Conservation (phyloP, 1,140 invertebrate species). For the Ganaspis sp. region DNA sequence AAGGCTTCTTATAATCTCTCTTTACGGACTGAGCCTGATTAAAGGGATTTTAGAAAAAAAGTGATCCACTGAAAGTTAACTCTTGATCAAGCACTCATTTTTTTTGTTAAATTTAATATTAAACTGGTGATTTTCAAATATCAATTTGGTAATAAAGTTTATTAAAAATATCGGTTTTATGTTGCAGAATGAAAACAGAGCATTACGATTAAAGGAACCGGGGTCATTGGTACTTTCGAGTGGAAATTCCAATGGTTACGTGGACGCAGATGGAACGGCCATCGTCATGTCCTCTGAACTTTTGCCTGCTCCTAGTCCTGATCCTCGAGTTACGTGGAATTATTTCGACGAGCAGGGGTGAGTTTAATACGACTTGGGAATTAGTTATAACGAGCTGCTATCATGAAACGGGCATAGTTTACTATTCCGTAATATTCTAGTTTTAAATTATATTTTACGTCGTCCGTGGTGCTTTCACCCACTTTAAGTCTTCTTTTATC, state of each 20-base stretch:
- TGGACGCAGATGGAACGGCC: constrained; percentile 70
- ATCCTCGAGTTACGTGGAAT: constrained; percentile 80
- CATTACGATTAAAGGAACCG: constrained; percentile 81
- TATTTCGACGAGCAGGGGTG: constrained; percentile 89
- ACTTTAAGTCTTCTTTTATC: too few species aligned
- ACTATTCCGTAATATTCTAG: background rate
- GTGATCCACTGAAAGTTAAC: too few species aligned
- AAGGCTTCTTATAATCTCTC: too few species aligned
- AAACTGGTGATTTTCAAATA: background rate
- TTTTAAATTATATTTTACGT: background rate
- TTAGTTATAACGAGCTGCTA: constrained; percentile 9
- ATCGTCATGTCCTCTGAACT: constrained; percentile 71
- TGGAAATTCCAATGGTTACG: constrained; percentile 72
- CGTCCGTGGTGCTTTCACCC: too few species aligned
- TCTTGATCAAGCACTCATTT: too few species aligned
- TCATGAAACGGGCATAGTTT: constrained; percentile 1
- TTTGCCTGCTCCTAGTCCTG: constrained; percentile 67
- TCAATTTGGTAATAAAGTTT: background rate
- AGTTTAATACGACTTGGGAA: constrained; percentile 43
- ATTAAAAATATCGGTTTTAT: constrained; percentile 35
- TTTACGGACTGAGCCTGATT: too few species aligned
- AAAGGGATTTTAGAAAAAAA: too few species aligned
- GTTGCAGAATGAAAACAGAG: constrained; percentile 82
- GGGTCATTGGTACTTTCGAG: constrained; percentile 72
- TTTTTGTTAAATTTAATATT: background rate